Evolutionary conservation across 2,797 vertebrate species (phyloP), one percentile per base, ranked within the genome.

Genomic region (Micropoecilia bifurca): DNA sequence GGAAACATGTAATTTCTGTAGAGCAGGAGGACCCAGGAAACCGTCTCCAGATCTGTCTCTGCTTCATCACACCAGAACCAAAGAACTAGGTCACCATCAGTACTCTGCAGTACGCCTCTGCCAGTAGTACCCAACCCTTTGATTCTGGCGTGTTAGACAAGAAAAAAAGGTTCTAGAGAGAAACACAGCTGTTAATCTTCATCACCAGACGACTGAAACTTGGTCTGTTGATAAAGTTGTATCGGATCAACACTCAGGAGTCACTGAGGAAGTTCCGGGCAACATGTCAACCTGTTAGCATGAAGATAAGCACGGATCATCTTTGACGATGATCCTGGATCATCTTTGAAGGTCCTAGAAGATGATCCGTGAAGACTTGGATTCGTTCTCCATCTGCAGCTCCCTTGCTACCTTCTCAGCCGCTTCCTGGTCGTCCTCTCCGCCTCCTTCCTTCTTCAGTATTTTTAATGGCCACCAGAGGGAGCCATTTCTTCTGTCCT

Each of bases 401-500:
- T 87, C 84, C 74, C 88, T 89, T 28, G 89, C 90, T 1, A 92
- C 90, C 84, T 90, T 94, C 74, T 92, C 91, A 0, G 73, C 89
- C 0, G 73, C 92, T 71, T 93, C 95, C 7, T 80, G 91, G 73
- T 94, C 95, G 0, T 95, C 95, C 12, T 96, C 96, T 1, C 89
- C 93, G 0, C 77, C 79, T 1, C 87, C 93, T 3, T 95, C 95
- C 78, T 91, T 96, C 66, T 89, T 93, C 41, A 96, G 92, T 63
- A 95, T 94, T 50, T 92, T 91, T 71, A 96, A 90, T 1, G 96
- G 95, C 95, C 95, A 96, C 95, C 95, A 96, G 78, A 95, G 89
- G 73, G 95, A 83, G 61, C 92, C 92, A 2, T 77, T 90, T 7
- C 80, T 77, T 10, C 13, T 85, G 57, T 91, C 90, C 12, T 84